These are phyloP conservation scores for Mormyrops attenuatus DNA, from an alignment of 2,797 vertebrate species.

Conservation along the genomic window DNA sequence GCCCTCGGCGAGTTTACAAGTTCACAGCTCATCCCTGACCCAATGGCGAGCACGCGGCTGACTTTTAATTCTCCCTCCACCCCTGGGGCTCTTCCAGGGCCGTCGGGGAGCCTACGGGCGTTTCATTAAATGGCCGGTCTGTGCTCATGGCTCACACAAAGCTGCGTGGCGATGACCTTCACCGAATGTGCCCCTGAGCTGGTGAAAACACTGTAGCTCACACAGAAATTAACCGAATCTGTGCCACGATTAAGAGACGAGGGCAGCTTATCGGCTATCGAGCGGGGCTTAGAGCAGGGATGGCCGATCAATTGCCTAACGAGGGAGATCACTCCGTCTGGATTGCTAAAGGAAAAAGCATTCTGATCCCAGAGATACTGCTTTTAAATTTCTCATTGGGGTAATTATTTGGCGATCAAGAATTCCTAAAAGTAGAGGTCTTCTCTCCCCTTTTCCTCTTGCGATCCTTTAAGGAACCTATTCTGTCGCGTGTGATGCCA, in stretches of 20 bases:
- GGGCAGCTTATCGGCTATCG: conserved; percentile 62
- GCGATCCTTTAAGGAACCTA: not conserved
- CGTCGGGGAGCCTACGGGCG: conserved; percentile 35
- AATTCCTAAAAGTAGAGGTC: not conserved
- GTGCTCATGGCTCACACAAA: conserved; percentile 40
- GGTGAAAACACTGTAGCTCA: conserved; percentile 65
- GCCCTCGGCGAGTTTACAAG: conserved; percentile 71
- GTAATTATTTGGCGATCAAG: not conserved
- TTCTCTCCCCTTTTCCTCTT: not conserved
- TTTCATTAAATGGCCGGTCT: conserved; percentile 59
- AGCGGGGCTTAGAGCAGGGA: conserved; percentile 64
- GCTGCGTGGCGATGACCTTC: conserved; percentile 50
- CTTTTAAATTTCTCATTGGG: not conserved
- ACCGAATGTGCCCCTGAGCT: conserved; percentile 66
- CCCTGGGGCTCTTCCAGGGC: conserved; percentile 43
- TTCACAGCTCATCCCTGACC: conserved; percentile 73
- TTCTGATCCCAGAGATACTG: not conserved
- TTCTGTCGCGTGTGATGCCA: not conserved
- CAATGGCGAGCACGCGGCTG: conserved; percentile 55
- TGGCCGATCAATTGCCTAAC: conserved; percentile 53
- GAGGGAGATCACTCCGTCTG: conserved; percentile 38
- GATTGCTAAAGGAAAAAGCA: conserved; percentile 23
- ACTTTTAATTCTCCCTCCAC: conserved; percentile 65
- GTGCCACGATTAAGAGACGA: conserved; percentile 68
- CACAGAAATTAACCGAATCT: conserved; percentile 74